Base-by-base conservation (phyloP, 2,888 invertebrate species). In the Synergus laeviventris region DNA sequence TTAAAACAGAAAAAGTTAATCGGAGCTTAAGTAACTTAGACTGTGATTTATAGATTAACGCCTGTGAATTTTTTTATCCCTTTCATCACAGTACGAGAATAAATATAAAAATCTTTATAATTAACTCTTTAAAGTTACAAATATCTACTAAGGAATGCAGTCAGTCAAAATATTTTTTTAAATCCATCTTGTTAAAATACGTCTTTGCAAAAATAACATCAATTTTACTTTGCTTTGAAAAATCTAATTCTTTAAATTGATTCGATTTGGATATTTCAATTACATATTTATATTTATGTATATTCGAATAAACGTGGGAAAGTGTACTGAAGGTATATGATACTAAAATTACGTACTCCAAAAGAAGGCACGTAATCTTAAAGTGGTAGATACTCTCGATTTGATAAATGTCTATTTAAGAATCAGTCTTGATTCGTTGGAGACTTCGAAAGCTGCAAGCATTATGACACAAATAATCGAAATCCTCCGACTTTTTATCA, bases 371-470 rank as follows among this genome's bases (percentile, higher is more conserved):
- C 31, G 14, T 36, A 61, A 39, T 45, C 21, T 66, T 45, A 45
- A 66, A 66, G 18, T 66, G 21, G 16, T 42, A 24, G 45, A 42
- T 45, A 14, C 66, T n/a, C n/a, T 66, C 16, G 42, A 24, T 11
- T 45, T 18, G 24, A n/a, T 70, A 31, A 31, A 49, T 70, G 70
- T 70, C 70, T 45, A 49, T 1, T 70, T 36, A 3, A 36, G 49
- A 70, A 70, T 70, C 70, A 70, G 49, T 70, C 70, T 70, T 70
- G 49, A 70, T 70, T 70, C 70, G 70, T 36, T 49, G 45, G 45
- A 66, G 49, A 49, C 70, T 49, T 49, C 62, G 62, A n/a, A 62
- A 62, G 38, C 39, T 62, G 39, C 38, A 62, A 62, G 39, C 38
- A 62, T 18, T 59, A 31, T 31, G 70, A 36, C 49, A 45, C 49